Conservation (phyloP, 2,888 invertebrate genomes). For the Zaprionus bogoriensis region DNA sequence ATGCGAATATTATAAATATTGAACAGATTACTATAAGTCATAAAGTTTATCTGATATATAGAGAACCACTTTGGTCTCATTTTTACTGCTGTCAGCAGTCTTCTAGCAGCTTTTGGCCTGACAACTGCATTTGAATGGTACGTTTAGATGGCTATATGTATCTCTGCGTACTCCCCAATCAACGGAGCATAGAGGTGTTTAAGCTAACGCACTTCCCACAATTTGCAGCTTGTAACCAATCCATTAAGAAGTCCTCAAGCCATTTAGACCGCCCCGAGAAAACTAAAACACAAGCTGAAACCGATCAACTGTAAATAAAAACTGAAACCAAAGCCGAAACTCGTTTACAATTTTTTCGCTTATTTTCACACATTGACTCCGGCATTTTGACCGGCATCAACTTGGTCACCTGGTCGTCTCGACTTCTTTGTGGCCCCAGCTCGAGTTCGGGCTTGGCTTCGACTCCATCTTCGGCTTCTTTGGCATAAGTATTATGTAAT, state of each 20-base stretch:
- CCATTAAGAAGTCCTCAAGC: conserved; percentile 68
- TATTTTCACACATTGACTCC: conserved; percentile 62
- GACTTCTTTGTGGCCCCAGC: conserved; percentile 32
- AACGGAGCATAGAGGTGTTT: conserved; percentile 22
- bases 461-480: conserved; percentile 56
- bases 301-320: not conserved
- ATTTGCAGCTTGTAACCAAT: conserved; percentile 52
- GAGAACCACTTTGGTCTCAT: conserved; percentile 16
- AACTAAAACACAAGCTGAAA: not conserved
- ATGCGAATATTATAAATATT: not conserved
- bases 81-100: conserved; percentile 10
- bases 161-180: conserved; percentile 29
- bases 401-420: conserved; percentile 62
- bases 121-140: conserved; percentile 3
- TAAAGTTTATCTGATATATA: not conserved
- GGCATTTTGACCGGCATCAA: conserved; percentile 37
- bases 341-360: conserved; percentile 74
- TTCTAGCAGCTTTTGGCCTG: not conserved
- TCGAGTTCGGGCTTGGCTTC: conserved; percentile 28
- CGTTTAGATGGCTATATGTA: not conserved
- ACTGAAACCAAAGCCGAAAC: conserved; percentile 58
- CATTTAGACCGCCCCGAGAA: conserved; percentile 19
- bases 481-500: conserved; percentile 66
- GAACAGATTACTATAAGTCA: not conserved
- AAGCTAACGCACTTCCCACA: conserved; percentile 31